A percentile compares a stretch with the other conserved stretches of the same genome.
Evolutionary conservation across 2,113 vertebrate genomes (phyloP).

Genomic region (Carollia perspicillata): DNA sequence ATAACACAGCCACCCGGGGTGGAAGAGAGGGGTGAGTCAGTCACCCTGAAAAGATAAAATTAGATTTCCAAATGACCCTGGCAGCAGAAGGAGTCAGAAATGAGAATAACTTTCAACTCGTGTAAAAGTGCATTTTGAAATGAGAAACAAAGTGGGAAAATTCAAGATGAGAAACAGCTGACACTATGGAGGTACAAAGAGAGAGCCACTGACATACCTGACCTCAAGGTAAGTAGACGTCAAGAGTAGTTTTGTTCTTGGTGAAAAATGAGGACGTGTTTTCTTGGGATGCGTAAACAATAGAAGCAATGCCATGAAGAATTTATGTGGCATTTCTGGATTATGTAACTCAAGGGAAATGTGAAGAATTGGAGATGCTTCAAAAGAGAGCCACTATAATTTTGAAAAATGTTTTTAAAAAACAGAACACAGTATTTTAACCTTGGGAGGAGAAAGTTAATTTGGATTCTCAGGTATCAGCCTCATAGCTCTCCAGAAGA

Average conservation of each 20-base stretch:
- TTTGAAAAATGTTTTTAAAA: neutral
- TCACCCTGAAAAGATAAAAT: conserved; percentile 45
- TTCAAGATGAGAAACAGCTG: conserved; percentile 14
- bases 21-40: neutral
- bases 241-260: neutral
- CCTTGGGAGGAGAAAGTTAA: neutral
- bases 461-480: neutral
- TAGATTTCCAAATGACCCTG: conserved; percentile 49
- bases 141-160: conserved; percentile 39
- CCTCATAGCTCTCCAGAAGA: neutral
- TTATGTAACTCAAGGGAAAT: neutral
- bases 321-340: neutral
- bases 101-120: conserved; percentile 38
- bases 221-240: neutral
- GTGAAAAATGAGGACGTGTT: neutral
- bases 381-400: neutral
- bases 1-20: neutral
- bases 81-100: conserved; percentile 12
- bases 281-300: neutral
- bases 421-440: neutral
- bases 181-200: neutral
- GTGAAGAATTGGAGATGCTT: neutral
- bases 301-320: neutral
- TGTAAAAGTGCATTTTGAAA: conserved; percentile 26
- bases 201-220: neutral